These are phyloP conservation scores for Girardinus metallicus DNA, from an alignment of 2,797 vertebrate genomes.

Conservation along the genomic window DNA sequence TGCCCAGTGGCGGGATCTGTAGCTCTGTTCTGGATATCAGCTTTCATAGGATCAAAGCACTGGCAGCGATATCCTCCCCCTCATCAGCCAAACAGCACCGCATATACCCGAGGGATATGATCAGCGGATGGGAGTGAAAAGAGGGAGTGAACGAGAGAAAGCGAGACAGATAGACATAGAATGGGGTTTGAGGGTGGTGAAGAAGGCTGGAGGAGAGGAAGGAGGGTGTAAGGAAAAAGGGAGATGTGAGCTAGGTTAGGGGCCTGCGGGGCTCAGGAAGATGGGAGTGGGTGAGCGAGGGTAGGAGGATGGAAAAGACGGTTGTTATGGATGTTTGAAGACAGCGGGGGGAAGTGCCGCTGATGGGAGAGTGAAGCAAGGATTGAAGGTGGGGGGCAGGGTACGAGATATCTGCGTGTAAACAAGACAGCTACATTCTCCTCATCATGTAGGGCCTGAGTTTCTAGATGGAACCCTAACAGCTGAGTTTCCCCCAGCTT, in stretches of 20 bases:
- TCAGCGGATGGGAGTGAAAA: slow-evolving; percentile 54
- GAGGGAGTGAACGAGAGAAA: slow-evolving; percentile 40
- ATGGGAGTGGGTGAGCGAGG: slow-evolving; percentile 61
- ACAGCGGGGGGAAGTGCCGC: slow-evolving; percentile 65
- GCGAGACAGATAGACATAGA: slow-evolving; percentile 20
- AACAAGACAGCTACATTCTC: slow-evolving; percentile 64
- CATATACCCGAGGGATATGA: slow-evolving; percentile 73
- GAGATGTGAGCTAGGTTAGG: slow-evolving; percentile 73
- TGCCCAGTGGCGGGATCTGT: slow-evolving; percentile 72
- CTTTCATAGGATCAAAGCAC: slow-evolving; percentile 82
- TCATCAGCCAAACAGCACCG: slow-evolving; percentile 72
- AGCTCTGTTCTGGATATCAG: slow-evolving; percentile 77
- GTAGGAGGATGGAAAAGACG: slow-evolving; percentile 63
- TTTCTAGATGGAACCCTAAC: slow-evolving; percentile 69
- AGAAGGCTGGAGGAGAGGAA: slow-evolving; percentile 49
- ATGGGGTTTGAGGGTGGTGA: slow-evolving; percentile 30
- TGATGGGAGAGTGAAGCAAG: slow-evolving; percentile 56
- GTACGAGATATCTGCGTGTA: slow-evolving; percentile 45
- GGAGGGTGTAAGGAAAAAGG: slow-evolving; percentile 64
- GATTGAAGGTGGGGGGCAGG: slow-evolving; percentile 20
- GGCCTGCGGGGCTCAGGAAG: slow-evolving; percentile 74
- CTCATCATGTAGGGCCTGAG: slow-evolving; percentile 73
- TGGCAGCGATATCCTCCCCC: slow-evolving; percentile 77
- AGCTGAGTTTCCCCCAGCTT: slow-evolving; percentile 71
- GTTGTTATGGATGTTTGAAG: slow-evolving; percentile 79